A percentile compares a stretch with the other conserved stretches of the same genome.
These are phyloP conservation scores for Hypsopygia costalis DNA, from an alignment of 2,888 invertebrate genomes.

Conservation along the genomic window DNA sequence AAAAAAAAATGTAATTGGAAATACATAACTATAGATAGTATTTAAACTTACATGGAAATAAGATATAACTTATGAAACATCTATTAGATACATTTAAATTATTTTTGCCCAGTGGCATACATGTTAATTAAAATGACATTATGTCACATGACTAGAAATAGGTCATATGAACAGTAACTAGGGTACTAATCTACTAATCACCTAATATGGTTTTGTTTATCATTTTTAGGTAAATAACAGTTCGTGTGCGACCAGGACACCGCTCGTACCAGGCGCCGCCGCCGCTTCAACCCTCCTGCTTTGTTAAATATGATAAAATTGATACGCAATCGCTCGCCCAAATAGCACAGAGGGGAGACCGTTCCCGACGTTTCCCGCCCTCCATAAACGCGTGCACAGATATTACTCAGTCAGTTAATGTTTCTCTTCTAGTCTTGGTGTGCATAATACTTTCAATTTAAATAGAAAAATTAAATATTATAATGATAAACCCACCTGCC, in stretches of 20 bases:
- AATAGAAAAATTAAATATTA: constrained; percentile 24
- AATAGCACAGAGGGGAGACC: constrained; percentile 45
- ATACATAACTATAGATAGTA: no score
- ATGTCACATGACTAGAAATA: no score
- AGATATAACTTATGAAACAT: no score
- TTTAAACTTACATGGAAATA: no score
- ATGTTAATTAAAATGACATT: neutral
- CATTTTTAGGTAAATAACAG: constrained; percentile 32
- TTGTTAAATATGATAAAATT: constrained; percentile 53
- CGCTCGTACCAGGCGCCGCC: constrained; percentile 63
- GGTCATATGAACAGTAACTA: no score
- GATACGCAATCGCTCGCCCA: constrained; percentile 41
- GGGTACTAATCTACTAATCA: no score
- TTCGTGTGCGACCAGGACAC: constrained; percentile 22
- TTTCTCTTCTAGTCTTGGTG: neutral
- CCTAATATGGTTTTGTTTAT: constrained; percentile 1
- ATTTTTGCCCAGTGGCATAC: neutral
- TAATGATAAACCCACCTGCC: constrained; percentile 61
- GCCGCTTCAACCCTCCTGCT: constrained; percentile 42
- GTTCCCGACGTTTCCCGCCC: constrained; percentile 33
- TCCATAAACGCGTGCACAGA: constrained; percentile 24
- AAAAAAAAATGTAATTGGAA: no score
- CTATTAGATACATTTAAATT: no score
- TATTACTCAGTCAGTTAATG: constrained; percentile 9
- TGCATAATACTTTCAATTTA: neutral